Evolutionary conservation across 2,113 vertebrate genomes (phyloP).

Genomic region (Erythrolamprus reginae): DNA sequence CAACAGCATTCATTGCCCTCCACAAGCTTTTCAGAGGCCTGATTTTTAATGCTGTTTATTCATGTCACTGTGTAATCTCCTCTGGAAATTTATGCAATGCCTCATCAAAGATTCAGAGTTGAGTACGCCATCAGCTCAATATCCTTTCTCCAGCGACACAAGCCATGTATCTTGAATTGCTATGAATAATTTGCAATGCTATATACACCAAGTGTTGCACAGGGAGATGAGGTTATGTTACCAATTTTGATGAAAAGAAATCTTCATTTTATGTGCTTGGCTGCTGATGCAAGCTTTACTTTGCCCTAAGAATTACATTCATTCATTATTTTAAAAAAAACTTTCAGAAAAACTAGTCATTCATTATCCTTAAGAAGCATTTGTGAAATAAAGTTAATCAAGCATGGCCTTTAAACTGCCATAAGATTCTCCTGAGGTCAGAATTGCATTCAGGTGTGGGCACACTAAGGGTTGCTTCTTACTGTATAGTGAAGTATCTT

Average conservation of each 20-base stretch:
- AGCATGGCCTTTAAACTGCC: neutral
- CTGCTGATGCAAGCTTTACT: neutral
- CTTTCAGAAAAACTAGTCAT: neutral
- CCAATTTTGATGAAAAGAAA: neutral
- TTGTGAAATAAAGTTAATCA: neutral
- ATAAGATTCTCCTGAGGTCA: neutral
- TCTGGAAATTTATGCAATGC: constrained; percentile 28
- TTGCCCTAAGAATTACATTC: constrained; percentile 8
- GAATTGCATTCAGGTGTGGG: neutral
- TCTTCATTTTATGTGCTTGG: neutral
- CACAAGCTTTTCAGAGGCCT: neutral
- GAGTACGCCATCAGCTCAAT: neutral
- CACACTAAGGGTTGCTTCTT: neutral
- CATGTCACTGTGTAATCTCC: neutral
- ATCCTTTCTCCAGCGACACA: neutral
- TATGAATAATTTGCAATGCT: neutral
- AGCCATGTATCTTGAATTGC: neutral
- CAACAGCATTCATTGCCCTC: constrained; percentile 5
- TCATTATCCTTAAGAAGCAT: neutral
- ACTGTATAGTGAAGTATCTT: neutral
- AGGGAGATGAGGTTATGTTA: neutral
- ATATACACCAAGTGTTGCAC: neutral
- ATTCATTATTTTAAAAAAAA: neutral
- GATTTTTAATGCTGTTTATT: constrained; percentile 33
- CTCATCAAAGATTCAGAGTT: constrained; percentile 25